These are phyloP conservation scores for Scleropages formosus DNA, from an alignment of 2,797 vertebrate genomes.

Conservation along the genomic window DNA sequence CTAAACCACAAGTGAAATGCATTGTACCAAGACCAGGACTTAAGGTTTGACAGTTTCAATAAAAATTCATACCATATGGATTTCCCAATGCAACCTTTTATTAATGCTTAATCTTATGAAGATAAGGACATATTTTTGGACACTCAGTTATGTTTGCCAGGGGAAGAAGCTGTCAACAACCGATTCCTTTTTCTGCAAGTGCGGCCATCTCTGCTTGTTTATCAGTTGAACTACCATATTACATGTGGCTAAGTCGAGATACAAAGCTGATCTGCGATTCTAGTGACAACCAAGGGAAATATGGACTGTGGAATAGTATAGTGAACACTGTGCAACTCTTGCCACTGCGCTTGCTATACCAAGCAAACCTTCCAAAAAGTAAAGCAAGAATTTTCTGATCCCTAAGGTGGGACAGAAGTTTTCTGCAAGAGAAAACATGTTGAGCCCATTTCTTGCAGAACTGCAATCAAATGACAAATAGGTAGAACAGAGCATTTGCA, in stretches of 20 bases:
- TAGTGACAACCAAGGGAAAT: neutral
- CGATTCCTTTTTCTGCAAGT: constrained; percentile 36
- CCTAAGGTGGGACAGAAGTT: constrained; percentile 10
- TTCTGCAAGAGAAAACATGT: constrained; percentile 11
- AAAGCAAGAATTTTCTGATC: neutral
- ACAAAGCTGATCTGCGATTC: constrained; percentile 32
- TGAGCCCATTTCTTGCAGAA: constrained; percentile 5
- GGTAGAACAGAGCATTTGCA: neutral
- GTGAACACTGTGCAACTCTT: neutral
- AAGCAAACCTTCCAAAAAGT: neutral
- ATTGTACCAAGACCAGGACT: constrained; percentile 25
- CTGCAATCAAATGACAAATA: neutral
- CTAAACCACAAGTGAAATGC: constrained; percentile 38
- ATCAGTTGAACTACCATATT: constrained; percentile 31
- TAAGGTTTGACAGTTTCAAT: constrained; percentile 42
- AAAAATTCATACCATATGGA: constrained; percentile 41
- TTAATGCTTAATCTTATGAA: constrained; percentile 49
- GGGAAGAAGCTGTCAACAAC: constrained; percentile 36
- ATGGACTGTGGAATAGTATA: neutral
- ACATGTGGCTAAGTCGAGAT: constrained; percentile 33
- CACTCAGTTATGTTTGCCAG: neutral
- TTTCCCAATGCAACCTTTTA: constrained; percentile 36
- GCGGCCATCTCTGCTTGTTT: constrained; percentile 35
- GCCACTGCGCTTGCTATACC: neutral
- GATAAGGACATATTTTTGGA: constrained; percentile 43